A percentile compares a stretch with the other conserved stretches of the same genome.
These are phyloP conservation scores for Porites australiensis DNA, from an alignment of 64 coral and sea anemone genomes.

Conservation along the genomic window DNA sequence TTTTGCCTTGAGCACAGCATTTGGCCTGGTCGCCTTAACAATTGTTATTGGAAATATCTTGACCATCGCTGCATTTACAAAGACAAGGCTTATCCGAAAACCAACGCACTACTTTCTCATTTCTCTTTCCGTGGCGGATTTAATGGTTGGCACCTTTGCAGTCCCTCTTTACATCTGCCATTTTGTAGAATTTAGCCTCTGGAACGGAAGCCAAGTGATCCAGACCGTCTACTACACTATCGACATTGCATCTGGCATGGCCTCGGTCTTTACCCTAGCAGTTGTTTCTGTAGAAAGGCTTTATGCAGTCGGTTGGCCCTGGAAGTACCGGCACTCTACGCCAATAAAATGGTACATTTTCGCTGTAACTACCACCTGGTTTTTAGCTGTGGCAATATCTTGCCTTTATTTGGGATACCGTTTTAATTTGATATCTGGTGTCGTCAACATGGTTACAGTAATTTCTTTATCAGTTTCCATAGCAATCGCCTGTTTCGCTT, in stretches of 20 bases:
- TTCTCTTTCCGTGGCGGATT: conserved; percentile 83
- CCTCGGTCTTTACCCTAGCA: conserved; percentile 85
- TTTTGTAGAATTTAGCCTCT: conserved; percentile 17
- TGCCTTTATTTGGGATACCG: conserved; percentile 24
- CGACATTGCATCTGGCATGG: conserved; percentile 83
- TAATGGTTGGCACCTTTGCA: conserved; percentile 78
- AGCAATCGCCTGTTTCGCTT: background rate
- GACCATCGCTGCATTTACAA: conserved; percentile 78
- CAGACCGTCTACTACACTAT: conserved; percentile 55
- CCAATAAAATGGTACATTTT: conserved; percentile 53
- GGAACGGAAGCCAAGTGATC: background rate
- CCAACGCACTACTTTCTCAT: conserved; percentile 92
- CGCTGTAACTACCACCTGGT: conserved; percentile 59
- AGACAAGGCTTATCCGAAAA: conserved; percentile 71
- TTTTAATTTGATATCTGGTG: conserved; percentile 2
- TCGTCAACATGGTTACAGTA: conserved; percentile 10
- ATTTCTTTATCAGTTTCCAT: conserved; percentile 16
- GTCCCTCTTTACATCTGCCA: conserved; percentile 82
- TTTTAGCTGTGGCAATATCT: conserved; percentile 59
- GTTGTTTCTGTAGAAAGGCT: conserved; percentile 86
- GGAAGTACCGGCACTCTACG: conserved; percentile 80
- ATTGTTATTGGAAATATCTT: conserved; percentile 73
- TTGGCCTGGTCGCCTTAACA: conserved; percentile 50
- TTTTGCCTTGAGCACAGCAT: conserved; percentile 64
- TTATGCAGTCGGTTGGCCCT: conserved; percentile 79